Evolutionary conservation across 2,888 invertebrate genomes (phyloP).

Genomic region (Tetropium fuscum): DNA sequence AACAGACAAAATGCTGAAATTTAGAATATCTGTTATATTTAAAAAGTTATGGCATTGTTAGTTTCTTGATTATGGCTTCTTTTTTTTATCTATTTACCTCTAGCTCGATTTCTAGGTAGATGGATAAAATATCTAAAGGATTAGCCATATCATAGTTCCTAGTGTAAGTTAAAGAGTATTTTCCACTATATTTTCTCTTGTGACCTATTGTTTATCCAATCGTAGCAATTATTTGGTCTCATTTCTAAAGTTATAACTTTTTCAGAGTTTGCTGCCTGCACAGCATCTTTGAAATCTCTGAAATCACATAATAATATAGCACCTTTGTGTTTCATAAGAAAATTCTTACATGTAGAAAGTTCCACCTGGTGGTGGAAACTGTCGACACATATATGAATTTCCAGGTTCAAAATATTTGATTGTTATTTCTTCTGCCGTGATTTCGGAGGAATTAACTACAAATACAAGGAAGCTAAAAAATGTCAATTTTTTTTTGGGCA

Average conservation of each 20-base stretch:
- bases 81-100: too few species aligned
- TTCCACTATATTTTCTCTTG: too few species aligned
- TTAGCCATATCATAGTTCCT: neutral
- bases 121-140: too few species aligned
- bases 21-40: neutral
- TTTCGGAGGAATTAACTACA: constrained; percentile 1
- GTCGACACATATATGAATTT: neutral
- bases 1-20: neutral
- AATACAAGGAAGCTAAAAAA: constrained; percentile 4
- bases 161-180: neutral
- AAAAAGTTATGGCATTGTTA: neutral
- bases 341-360: too few species aligned
- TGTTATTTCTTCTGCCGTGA: neutral
- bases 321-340: too few species aligned
- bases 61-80: too few species aligned
- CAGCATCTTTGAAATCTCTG: too few species aligned
- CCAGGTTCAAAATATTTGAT: neutral
- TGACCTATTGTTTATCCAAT: neutral
- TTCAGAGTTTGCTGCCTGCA: too few species aligned
- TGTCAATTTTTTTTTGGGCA: neutral
- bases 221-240: too few species aligned
- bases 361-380: constrained; percentile 3
- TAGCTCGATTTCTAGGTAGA: too few species aligned
- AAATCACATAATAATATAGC: too few species aligned
- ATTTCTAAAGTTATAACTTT: neutral